Conservation (phyloP, 2,888 invertebrate species). For the Pediacus dermestoides region DNA sequence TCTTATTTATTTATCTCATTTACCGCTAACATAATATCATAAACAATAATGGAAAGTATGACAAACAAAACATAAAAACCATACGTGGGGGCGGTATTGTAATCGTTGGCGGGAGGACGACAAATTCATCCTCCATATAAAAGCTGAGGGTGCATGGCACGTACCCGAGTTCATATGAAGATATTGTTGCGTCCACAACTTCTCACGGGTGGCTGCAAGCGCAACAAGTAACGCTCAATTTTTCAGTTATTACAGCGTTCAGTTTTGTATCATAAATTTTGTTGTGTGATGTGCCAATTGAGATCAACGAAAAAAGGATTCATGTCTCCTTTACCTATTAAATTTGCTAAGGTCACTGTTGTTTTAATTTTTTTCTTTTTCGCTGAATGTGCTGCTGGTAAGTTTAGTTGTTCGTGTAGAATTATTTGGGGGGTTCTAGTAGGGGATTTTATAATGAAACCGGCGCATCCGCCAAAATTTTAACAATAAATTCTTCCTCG, state of each 20-base stretch:
- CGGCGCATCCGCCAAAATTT: too few species aligned
- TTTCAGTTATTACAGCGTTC: constrained; percentile 8
- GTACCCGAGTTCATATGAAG: constrained; percentile 17
- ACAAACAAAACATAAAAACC: background rate
- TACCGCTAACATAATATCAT: too few species aligned
- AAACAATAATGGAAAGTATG: too few species aligned
- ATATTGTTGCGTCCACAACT: constrained; percentile 15
- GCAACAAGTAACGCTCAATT: constrained; percentile 12
- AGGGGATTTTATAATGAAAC: too few species aligned
- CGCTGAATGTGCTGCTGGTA: constrained; percentile 60
- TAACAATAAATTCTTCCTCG: too few species aligned
- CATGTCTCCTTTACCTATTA: constrained; percentile 21
- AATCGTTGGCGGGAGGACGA: constrained; percentile 2
- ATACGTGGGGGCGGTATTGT: background rate
- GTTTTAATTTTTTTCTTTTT: constrained; percentile 57
- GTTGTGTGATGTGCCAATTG: constrained; percentile 8
- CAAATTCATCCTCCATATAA: constrained; percentile 5
- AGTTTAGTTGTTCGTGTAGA: too few species aligned
- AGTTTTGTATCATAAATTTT: constrained; percentile 9
- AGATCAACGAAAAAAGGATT: constrained; percentile 12
- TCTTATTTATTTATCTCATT: too few species aligned
- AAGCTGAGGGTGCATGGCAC: constrained; percentile 5
- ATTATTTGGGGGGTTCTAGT: too few species aligned
- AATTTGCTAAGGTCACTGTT: constrained; percentile 48
- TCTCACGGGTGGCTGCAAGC: constrained; percentile 8